A percentile compares a stretch with the other conserved stretches of the same genome.
phyloP scores from a whole-genome alignment of 2,797 vertebrate genomes.

The Falco novaeseelandiae region DNA sequence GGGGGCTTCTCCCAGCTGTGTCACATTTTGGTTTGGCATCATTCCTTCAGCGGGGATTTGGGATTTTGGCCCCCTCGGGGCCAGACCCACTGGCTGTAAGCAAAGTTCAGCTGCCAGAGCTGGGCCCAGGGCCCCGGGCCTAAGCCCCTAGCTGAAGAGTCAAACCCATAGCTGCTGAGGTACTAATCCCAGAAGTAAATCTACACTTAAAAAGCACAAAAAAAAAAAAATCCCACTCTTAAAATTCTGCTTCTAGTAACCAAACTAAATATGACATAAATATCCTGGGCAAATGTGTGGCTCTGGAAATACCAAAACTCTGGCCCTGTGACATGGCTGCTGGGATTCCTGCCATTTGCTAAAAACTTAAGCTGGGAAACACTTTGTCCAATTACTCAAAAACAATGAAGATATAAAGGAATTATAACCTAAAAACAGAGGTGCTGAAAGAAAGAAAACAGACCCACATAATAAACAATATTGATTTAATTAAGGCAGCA shows the following conservation, averaged over 20 bases:
- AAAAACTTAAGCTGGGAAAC: constrained; percentile 65
- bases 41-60: not conserved
- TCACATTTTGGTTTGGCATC: not conserved
- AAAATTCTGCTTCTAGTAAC: constrained; percentile 54
- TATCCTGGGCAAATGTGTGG: constrained; percentile 54
- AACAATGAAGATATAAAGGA: constrained; percentile 69
- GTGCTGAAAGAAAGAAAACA: constrained; percentile 69
- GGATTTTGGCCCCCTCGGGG: not conserved
- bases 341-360: constrained; percentile 63
- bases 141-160: not conserved
- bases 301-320: constrained; percentile 65
- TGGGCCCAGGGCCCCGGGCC: not conserved
- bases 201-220: not conserved
- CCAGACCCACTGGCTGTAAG: not conserved
- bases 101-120: not conserved
- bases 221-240: not conserved
- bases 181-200: constrained; percentile 15
- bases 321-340: constrained; percentile 34
- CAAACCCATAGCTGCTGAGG: not conserved
- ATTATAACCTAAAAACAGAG: constrained; percentile 64
- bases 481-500: constrained; percentile 58
- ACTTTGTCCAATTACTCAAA: constrained; percentile 72
- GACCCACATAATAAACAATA: constrained; percentile 58
- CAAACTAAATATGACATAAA: constrained; percentile 54
- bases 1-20: not conserved